Percentiles rank a stretch among this genome's conserved stretches.
phyloP scores from a whole-genome alignment of 2,888 invertebrate species.

The Altica lythri region DNA sequence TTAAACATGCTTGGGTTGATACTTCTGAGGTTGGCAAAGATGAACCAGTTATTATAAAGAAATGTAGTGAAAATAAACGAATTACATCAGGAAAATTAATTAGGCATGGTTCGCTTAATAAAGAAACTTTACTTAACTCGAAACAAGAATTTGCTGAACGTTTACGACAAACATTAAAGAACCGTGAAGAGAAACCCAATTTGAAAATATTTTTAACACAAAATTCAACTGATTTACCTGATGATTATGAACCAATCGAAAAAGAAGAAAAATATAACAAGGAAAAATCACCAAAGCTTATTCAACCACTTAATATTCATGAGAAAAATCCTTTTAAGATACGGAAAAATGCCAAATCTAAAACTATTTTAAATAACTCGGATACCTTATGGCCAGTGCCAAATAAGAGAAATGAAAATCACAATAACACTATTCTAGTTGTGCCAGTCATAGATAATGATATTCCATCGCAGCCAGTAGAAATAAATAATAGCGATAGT shows the following conservation, averaged over 20 bases:
- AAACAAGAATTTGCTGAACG: slow-evolving; percentile 59
- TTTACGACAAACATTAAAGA: slow-evolving; percentile 26
- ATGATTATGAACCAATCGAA: slow-evolving; percentile 22
- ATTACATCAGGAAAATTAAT: slow-evolving; percentile 42
- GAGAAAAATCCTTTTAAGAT: slow-evolving; percentile 41
- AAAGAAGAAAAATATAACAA: slow-evolving; percentile 26
- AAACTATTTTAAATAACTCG: slow-evolving; percentile 13
- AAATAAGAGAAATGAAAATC: slow-evolving; percentile 5
- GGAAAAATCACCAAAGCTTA: slow-evolving; percentile 43
- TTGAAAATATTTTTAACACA: slow-evolving; percentile 66
- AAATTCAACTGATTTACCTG: slow-evolving; percentile 49
- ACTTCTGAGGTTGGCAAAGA: slow-evolving; percentile 36
- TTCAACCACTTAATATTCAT: slow-evolving; percentile 32
- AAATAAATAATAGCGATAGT: background rate
- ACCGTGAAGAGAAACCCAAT: slow-evolving; percentile 58
- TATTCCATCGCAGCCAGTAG: background rate
- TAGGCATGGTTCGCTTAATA: slow-evolving; percentile 47
- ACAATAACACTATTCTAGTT: too few species aligned
- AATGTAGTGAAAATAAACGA: slow-evolving; percentile 47
- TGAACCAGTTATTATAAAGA: slow-evolving; percentile 50
- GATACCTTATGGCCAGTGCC: slow-evolving; percentile 18
- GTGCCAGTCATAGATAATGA: background rate
- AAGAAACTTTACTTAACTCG: slow-evolving; percentile 51
- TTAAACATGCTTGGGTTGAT: slow-evolving; percentile 47
- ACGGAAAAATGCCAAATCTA: slow-evolving; percentile 28